phyloP scores from a whole-genome alignment of 1,140 invertebrate species.

The Aphelenchoides besseyi region DNA sequence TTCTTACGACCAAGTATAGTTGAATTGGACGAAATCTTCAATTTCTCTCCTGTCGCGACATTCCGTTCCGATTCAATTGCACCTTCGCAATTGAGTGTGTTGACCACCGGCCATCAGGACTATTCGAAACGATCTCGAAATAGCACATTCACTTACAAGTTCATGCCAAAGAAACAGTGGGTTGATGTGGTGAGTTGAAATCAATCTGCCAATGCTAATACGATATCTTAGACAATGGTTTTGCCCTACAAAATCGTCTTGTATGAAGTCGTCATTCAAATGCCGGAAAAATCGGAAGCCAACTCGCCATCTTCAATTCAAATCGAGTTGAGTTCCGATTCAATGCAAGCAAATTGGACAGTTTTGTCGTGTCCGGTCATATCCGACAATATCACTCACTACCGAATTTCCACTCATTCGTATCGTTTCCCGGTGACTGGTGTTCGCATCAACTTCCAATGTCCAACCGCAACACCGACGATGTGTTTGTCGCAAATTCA shows the following conservation, averaged over 20 bases:
- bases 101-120: neutral
- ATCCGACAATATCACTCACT: constrained; percentile 18
- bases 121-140: constrained; percentile 16
- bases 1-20: too few species aligned
- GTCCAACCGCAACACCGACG: neutral
- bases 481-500: constrained; percentile 9
- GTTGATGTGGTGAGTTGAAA: constrained; percentile 23
- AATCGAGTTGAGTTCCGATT: constrained; percentile 37
- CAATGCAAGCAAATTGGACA: constrained; percentile 16
- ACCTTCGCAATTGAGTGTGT: neutral
- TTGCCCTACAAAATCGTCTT: constrained; percentile 39
- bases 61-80: constrained; percentile 8
- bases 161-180: constrained; percentile 32
- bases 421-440: constrained; percentile 19
- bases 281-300: constrained; percentile 11
- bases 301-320: constrained; percentile 31
- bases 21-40: neutral
- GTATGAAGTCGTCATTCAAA: constrained; percentile 27
- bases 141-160: constrained; percentile 36
- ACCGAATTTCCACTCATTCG: constrained; percentile 2
- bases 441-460: constrained; percentile 3
- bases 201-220: too few species aligned
- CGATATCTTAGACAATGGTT: constrained; percentile 20
- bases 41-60: neutral
- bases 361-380: constrained; percentile 21